Evolutionary conservation across 2,797 vertebrate species (phyloP).

Genomic region (Silurus aristotelis): DNA sequence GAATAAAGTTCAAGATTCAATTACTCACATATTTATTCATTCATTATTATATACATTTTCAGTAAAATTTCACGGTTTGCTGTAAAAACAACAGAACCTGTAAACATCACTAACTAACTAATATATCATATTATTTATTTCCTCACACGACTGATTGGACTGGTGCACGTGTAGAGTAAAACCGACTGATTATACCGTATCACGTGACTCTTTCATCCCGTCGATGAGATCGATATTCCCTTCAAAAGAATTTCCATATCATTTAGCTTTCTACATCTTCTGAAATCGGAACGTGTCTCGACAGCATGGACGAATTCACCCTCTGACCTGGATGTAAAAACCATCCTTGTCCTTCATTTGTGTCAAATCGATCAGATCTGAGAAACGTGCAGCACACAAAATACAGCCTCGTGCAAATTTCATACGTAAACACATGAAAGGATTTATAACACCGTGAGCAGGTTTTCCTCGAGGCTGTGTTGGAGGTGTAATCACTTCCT

Average conservation of each 20-base stretch:
- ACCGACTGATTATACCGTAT: neutral
- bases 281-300: neutral
- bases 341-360: neutral
- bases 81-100: neutral
- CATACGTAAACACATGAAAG: neutral
- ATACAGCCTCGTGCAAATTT: neutral
- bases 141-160: neutral
- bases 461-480: neutral
- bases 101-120: neutral
- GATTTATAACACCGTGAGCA: neutral
- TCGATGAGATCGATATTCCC: neutral
- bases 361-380: neutral
- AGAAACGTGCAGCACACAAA: neutral
- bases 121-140: neutral
- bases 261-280: neutral
- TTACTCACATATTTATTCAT: neutral
- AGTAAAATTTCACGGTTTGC: neutral
- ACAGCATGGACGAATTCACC: neutral
- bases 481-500: slow-evolving; percentile 10
- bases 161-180: no score
- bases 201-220: neutral
- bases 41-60: neutral
- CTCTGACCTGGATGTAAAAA: no score
- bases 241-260: neutral
- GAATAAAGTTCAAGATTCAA: neutral